These are phyloP conservation scores for Sycophaga agraensis DNA, from an alignment of 1,140 invertebrate genomes.

Conservation along the genomic window DNA sequence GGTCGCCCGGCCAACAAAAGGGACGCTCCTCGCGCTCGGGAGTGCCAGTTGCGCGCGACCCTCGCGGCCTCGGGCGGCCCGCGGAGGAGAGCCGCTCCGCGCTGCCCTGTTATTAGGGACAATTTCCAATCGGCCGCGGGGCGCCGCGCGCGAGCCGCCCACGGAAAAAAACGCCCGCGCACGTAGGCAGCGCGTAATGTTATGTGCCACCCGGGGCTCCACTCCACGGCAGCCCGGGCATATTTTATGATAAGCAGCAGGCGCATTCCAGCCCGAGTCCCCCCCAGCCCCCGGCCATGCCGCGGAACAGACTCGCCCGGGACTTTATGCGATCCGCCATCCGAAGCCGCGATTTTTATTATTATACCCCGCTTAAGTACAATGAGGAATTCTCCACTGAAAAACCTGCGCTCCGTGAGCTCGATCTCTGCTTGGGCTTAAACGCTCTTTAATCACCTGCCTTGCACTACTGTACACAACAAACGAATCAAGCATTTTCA, in stretches of 20 bases:
- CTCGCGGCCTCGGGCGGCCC: background rate
- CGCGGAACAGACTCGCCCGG: no score
- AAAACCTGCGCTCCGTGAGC: no score
- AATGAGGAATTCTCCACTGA: no score
- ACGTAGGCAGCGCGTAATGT: slow-evolving; percentile 36
- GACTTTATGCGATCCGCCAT: background rate
- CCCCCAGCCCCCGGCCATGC: no score
- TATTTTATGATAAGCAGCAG: slow-evolving; percentile 58
- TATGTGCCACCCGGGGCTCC: slow-evolving; percentile 40
- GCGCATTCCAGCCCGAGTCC: slow-evolving; percentile 1
- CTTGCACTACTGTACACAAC: no score
- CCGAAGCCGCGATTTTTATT: background rate
- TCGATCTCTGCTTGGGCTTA: no score
- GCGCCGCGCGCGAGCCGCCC: background rate
- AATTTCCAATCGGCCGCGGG: slow-evolving; percentile 56
- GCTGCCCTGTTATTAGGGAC: slow-evolving; percentile 58
- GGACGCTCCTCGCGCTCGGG: slow-evolving; percentile 8
- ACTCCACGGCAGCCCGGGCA: slow-evolving; percentile 29
- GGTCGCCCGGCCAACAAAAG: slow-evolving; percentile 2
- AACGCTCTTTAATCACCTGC: no score
- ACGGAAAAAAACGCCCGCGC: slow-evolving; percentile 21
- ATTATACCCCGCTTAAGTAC: no score
- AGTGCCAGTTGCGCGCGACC: slow-evolving; percentile 10
- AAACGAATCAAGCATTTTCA: no score
- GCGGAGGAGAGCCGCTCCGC: background rate